A percentile compares a stretch with the other conserved stretches of the same genome.
Evolutionary conservation across 2,113 vertebrate genomes (phyloP).

Genomic region (Tenebrosternarchus preto): DNA sequence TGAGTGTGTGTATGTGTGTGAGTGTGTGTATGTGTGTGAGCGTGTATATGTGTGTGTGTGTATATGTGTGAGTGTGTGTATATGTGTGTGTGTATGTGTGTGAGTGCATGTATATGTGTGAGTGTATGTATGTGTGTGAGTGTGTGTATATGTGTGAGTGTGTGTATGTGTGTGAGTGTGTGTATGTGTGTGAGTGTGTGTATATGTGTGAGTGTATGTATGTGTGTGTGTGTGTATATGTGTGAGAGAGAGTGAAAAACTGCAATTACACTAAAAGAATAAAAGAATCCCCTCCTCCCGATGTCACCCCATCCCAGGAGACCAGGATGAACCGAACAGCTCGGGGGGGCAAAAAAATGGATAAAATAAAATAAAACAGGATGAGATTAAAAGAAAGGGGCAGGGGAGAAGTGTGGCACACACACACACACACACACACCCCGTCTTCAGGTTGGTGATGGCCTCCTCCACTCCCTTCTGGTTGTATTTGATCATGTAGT

Average conservation of each 20-base stretch:
- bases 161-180: constrained; percentile 43
- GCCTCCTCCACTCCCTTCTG: constrained; percentile 91
- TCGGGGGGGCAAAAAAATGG: background rate
- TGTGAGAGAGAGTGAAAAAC: constrained; percentile 61
- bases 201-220: constrained; percentile 2
- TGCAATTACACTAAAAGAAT: constrained; percentile 36
- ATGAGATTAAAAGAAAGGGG: constrained; percentile 33
- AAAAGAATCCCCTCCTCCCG: background rate
- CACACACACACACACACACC: constrained; percentile 78
- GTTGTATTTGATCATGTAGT: constrained; percentile 94
- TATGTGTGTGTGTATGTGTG: too few relatives aligned
- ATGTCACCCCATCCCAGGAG: constrained; percentile 15
- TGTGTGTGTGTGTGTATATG: background rate
- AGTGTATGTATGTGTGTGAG: too few relatives aligned
- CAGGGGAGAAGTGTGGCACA: constrained; percentile 38
- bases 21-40: too few relatives aligned
- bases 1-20: too few relatives aligned
- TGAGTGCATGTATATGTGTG: too few relatives aligned
- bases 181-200: background rate
- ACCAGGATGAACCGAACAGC: background rate
- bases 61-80: too few relatives aligned
- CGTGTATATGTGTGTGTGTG: too few relatives aligned
- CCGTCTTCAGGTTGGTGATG: constrained; percentile 87
- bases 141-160: too few relatives aligned
- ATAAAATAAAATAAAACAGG: constrained; percentile 21